Base-by-base conservation (phyloP, 2,888 invertebrate genomes). In the Oscheius sp. region DNA sequence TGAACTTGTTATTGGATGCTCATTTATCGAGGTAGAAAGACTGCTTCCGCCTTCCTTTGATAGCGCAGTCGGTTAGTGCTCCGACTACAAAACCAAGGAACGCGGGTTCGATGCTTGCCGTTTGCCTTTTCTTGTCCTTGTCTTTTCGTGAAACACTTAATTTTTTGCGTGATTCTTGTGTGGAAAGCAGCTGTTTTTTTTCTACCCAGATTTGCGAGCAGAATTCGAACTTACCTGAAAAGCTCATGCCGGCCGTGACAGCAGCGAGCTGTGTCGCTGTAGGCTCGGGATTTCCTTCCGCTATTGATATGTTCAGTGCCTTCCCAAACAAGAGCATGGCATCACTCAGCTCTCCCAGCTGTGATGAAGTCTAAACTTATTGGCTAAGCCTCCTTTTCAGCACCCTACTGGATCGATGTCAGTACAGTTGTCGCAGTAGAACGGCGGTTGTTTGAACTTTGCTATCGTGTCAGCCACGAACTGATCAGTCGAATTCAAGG, bases 311-410 rank as follows among this genome's bases (percentile, higher is more conserved):
- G 42, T 82, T 82, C 42, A 82, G 47, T 0, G 76, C 73, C 37
- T 75, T 73, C 7, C 77, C 79, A 50, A 75, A 82, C 10, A 80
- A 63, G 1, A 82, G 51, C 10, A 80, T 57, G 7, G 82, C 82
- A 65, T 82, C 82, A 1, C 77, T 79, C 0, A 82, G 50, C 11
- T 74, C 76, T 1, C 78, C 79, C 2, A 77, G 76, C 63, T 77
- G 73, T 1, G 79, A 80, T n/a, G 50, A n/a, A 37, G 13, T 11
- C 65, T 63, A 51, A n/a, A 42, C 5, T 37, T 42, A 5, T 10
- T 63, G 42, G 63, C 11, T 21, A 11, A 9, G 7, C 53, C 11
- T 0, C 53, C 11, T 53, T 53, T 32, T 58, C 29, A 53, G 4
- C 3, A 1, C 3, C 11, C 35, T 68, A 68, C 68, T 1, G 72